Evolutionary conservation across 2,888 invertebrate genomes (phyloP), one percentile per base, ranked within the genome.

Genomic region (Allolobophora icterica): DNA sequence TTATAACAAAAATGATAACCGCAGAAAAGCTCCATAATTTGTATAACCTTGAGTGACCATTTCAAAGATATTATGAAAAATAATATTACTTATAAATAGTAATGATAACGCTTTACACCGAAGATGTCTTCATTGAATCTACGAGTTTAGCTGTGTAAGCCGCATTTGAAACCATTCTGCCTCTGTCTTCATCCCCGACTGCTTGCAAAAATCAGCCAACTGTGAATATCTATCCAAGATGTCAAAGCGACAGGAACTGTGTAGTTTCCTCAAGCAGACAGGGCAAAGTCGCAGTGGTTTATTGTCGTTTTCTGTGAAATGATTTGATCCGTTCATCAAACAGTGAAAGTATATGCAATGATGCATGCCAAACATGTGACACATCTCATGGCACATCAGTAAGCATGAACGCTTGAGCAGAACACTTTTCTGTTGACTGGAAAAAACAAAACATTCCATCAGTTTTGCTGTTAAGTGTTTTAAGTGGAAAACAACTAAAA

Each of bases 321-420:
- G 94, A 15, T 94, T 94, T 1, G 94, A 94, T 33, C 95, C 95
- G 92, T 95, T 95, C 94, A 95, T 95, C 91, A 94, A 94, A 92
- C 95, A 95, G 90, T 93, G 93, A 90, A 93, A 94, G 91, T 92
- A 95, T 19, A 94, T 94, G 92, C 95, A 95, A 91, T 95, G 95
- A 87, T 93, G 94, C 24, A 95, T 92, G 0, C 95, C 94, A 13
- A 95, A 92, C 35, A 95, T 91, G 91, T 95, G 95, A 87, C 94
- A 93, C 38, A 94, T 94, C 92, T 95, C 95, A 93, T 95, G 95
- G 0, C 94, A 94, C 2, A 94, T 92, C 13, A 95, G 92, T 91
- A 94, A 94, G 91, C 95, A 94, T n/a, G 94, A 93, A 84, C 95
- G 92, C 91, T 45, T 93, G 93, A 92, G 87, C 35, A 87, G 17